These are phyloP conservation scores for Falco concolor DNA, from an alignment of 2,797 vertebrate species.

Conservation along the genomic window DNA sequence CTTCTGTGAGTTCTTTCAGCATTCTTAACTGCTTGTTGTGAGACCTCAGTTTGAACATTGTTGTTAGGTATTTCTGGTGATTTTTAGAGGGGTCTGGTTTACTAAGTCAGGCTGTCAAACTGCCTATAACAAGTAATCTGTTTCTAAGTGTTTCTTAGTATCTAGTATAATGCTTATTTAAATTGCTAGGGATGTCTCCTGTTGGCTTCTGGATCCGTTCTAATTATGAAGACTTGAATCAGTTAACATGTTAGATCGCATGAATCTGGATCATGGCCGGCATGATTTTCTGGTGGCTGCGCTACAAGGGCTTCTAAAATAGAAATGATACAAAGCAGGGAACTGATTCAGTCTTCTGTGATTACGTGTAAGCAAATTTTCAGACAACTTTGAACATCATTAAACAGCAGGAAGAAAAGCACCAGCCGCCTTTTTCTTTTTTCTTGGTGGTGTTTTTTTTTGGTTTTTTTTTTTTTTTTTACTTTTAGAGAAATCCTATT, in stretches of 20 bases:
- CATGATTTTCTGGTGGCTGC: not conserved
- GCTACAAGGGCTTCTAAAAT: not conserved
- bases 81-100: not conserved
- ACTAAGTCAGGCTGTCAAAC: not conserved
- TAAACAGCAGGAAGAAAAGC: not conserved
- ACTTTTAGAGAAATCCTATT: not conserved
- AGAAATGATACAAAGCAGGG: not conserved
- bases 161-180: not conserved
- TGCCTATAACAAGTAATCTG: not conserved
- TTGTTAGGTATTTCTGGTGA: not conserved
- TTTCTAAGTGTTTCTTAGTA: not conserved
- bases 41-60: not conserved
- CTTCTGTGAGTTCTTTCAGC: not conserved
- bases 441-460: not conserved
- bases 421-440: too few relatives aligned
- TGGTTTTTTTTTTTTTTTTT: not conserved
- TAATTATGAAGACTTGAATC: not conserved
- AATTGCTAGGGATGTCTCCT: not conserved
- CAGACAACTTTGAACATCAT: not conserved
- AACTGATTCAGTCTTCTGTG: not conserved
- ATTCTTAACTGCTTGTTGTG: not conserved
- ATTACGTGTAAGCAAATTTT: not conserved
- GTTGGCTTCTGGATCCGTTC: not conserved
- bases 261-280: not conserved
- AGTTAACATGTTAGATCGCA: rapidly evolving